phyloP scores from a whole-genome alignment of 2,113 vertebrate species.

The Cyanistes caeruleus region DNA sequence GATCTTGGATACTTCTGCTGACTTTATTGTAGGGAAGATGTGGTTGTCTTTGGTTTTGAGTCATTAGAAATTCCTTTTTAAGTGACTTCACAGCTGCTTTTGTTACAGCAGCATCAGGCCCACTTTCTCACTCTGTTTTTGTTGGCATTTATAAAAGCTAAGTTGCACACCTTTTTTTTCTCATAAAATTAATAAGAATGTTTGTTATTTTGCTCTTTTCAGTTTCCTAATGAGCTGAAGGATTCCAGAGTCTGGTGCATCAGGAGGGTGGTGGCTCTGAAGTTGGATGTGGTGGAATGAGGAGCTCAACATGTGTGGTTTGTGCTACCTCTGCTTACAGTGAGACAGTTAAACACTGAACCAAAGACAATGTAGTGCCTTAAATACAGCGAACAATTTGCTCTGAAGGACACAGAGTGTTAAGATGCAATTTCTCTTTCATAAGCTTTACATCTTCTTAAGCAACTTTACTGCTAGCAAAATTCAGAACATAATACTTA shows the following conservation, averaged over 20 bases:
- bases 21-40: background rate
- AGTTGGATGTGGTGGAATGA: slow-evolving; percentile 38
- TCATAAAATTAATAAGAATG: background rate
- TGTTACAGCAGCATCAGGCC: background rate
- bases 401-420: slow-evolving; percentile 59
- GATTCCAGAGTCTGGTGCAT: background rate
- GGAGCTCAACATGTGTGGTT: slow-evolving; percentile 68
- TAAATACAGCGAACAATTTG: slow-evolving; percentile 66
- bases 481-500: slow-evolving; percentile 37
- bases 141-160: background rate
- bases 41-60: background rate
- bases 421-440: slow-evolving; percentile 47
- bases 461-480: slow-evolving; percentile 31
- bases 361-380: slow-evolving; percentile 84
- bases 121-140: background rate
- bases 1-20: background rate
- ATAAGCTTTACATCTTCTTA: slow-evolving; percentile 57
- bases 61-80: background rate
- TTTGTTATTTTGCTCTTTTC: slow-evolving; percentile 61
- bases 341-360: slow-evolving; percentile 75
- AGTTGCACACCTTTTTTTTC: background rate
- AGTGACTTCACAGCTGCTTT: background rate
- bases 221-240: slow-evolving; percentile 93
- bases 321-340: slow-evolving; percentile 76
- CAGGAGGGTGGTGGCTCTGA: slow-evolving; percentile 20